Base-by-base conservation (phyloP, 1,140 invertebrate species). In the Achroia grisella region DNA sequence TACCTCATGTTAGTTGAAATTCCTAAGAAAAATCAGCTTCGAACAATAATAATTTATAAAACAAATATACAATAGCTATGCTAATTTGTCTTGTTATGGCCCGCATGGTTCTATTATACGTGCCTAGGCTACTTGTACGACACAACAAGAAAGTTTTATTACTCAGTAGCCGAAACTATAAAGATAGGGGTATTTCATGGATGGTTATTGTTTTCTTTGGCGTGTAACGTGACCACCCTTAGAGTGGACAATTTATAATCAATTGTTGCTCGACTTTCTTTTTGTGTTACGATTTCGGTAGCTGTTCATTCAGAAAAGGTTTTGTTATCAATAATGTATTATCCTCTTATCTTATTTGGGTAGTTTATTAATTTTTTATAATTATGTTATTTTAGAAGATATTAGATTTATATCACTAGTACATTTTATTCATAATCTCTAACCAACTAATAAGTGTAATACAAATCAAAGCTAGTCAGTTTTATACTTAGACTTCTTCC, bases 111-210 rank as follows among this genome's bases (percentile, higher is more conserved):
- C 36, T 49, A 48, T 60, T 43, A 55, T 52, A 49, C n/a, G 57
- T 53, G 46, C 12, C 23, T 43, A 31, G 51, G 59, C 42, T 44
- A 46, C 55, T 58, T 52, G 40, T 51, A 29, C 32, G 31, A 49
- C 55, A 60, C 39, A 10, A 40, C 15, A 49, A 58, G 60, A 72
- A 67, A 71, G 49, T 66, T 80, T 76, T 74, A 76, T 71, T 59
- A 54, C 46, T 29, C 65, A 72, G 74, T 76, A 78, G 77, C 66
- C 43, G 52, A 52, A 42, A 56, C 41, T 52, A 58, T 59, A 61
- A 55, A 59, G 63, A 72, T 72, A 72, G 60, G 62, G 56, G 44
- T 61, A 36, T 11, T 23, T 23, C 17, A 34, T 36, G 41, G 23
- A 30, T 49, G 37, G 47, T 55, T 46, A 32, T 8, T 27, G 48